Evolutionary conservation across 2,888 invertebrate genomes (phyloP), one percentile per base, ranked within the genome.

Genomic region (Tiliacea citrago): DNA sequence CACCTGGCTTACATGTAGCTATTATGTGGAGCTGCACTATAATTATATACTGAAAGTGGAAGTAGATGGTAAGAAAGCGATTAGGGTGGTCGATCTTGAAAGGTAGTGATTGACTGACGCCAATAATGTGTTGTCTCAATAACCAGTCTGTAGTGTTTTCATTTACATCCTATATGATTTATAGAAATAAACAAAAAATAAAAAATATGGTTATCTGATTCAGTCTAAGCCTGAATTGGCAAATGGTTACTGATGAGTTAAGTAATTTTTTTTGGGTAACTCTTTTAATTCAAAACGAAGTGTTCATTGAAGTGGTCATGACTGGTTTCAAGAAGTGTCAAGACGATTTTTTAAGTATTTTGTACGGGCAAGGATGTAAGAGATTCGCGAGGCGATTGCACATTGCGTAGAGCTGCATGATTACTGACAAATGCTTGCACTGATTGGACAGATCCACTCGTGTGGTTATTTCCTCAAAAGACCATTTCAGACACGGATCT

Each of bases 41-140:
- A 29, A 29, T 77, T 82, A 74, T 81, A 63, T 49, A 62, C 77
- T 77, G 81, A 72, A 72, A 82, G 77, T 81, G 81, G 77, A 68
- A 75, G 58, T 58, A 29, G 63, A 51, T 53, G 45, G 65, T 68
- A n/a, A 47, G 47, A 35, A 13, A 13, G 35, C 9, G 24, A 63
- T 24, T n/a, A 4, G 18, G n/a, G 49, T 51, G 49, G 16, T 58
- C 68, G 63, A 53, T 51, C 60, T 67, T 8, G 24, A 42, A 57
- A 49, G 67, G 53, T 29, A 61, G 35, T 61, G 61, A 58, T 58
- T 61, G 29, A 58, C 29, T 49, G 18, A n/a, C 4, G 13, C 10
- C 45, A 13, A 53, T 45, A 45, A 24, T 35, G n/a, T 13, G 18
- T 6, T 24, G 9, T 62, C 62, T 62, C 16, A 42, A 42, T 0